Percentiles rank a stretch among this genome's conserved stretches.
Conservation (phyloP, 2,113 vertebrate species). For the Sinosuthora webbiana region DNA sequence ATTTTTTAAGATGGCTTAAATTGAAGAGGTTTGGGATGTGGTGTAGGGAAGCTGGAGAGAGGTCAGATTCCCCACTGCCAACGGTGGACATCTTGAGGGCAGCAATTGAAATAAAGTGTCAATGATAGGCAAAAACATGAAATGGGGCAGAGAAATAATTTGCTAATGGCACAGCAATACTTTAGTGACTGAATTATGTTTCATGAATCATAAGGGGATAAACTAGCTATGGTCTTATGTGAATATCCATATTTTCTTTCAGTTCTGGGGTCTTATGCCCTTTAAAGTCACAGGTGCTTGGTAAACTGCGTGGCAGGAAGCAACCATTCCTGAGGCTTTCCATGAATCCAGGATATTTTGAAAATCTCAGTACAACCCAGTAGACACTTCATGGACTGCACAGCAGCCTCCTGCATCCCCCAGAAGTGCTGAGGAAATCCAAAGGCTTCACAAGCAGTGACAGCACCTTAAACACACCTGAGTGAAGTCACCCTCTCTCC, state of each 20-base stretch:
- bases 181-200: not conserved
- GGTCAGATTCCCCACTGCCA: not conserved
- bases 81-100: not conserved
- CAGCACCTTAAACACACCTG: fast-evolving
- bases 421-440: fast-evolving
- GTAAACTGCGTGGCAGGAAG: fast-evolving
- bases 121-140: not conserved
- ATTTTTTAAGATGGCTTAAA: not conserved
- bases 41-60: not conserved
- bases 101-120: not conserved
- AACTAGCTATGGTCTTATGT: fast-evolving
- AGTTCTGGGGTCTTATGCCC: not conserved
- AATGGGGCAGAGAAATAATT: not conserved
- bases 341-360: not conserved
- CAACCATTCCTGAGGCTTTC: not conserved
- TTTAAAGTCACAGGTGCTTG: not conserved
- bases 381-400: not conserved
- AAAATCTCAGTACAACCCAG: not conserved
- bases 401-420: not conserved
- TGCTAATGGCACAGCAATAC: not conserved
- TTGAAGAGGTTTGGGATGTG: not conserved
- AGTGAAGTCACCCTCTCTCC: not conserved
- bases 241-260: not conserved
- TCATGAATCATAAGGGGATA: not conserved
- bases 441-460: fast-evolving